Evolutionary conservation across 2,113 vertebrate genomes (phyloP).

Genomic region (Chauna torquata): DNA sequence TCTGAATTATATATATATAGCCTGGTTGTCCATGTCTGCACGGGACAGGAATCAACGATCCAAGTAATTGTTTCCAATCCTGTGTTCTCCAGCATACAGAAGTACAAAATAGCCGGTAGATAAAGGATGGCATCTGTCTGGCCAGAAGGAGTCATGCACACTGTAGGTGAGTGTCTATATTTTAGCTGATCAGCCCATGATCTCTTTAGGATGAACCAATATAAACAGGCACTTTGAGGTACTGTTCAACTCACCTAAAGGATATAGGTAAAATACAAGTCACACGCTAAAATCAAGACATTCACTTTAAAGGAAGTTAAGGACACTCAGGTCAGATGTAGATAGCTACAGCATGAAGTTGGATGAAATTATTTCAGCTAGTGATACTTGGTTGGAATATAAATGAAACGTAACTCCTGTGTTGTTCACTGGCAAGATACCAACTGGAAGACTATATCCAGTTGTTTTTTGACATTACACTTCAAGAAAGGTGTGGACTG

Average conservation of each 20-base stretch:
- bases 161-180: neutral
- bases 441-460: neutral
- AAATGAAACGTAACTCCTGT: neutral
- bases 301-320: neutral
- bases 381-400: neutral
- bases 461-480: neutral
- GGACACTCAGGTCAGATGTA: neutral
- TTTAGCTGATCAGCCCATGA: neutral
- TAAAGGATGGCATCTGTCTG: neutral
- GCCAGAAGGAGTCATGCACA: neutral
- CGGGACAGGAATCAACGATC: neutral
- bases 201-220: neutral
- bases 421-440: neutral
- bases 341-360: neutral
- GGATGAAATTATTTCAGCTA: neutral
- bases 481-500: neutral
- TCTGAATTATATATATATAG: neutral
- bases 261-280: neutral
- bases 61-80: neutral
- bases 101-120: neutral
- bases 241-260: neutral
- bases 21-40: neutral
- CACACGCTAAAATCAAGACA: neutral
- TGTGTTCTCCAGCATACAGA: neutral
- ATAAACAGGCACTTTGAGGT: neutral